Conservation (phyloP, 2,888 invertebrate genomes). For the Ichneumon xanthorius region DNA sequence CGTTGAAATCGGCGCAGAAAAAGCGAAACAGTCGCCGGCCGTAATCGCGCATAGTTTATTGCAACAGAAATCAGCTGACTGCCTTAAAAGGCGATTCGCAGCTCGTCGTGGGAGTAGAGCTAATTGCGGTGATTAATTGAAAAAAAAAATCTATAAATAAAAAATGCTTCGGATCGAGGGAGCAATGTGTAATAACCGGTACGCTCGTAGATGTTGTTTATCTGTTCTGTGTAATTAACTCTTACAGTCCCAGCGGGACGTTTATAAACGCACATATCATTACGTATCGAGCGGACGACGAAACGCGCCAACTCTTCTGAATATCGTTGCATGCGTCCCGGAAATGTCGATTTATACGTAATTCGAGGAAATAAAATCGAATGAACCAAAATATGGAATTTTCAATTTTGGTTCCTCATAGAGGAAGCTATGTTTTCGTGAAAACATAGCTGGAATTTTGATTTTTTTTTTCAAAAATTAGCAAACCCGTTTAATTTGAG, state of each 20-base stretch:
- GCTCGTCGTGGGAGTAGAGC: conserved; percentile 33
- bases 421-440: too few species aligned
- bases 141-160: neutral
- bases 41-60: conserved; percentile 33
- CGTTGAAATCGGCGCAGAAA: conserved; percentile 21
- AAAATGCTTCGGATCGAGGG: neutral
- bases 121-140: conserved; percentile 47
- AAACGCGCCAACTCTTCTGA: neutral
- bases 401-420: too few species aligned
- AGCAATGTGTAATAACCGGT: conserved; percentile 5
- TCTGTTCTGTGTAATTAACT: neutral
- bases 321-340: neutral
- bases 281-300: neutral
- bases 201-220: neutral
- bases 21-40: conserved; percentile 11
- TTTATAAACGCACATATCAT: neutral
- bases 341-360: neutral
- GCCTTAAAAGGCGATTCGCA: conserved; percentile 30
- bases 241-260: neutral
- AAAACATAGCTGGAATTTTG: too few species aligned
- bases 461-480: too few species aligned
- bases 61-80: neutral
- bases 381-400: neutral
- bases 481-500: too few species aligned
- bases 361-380: neutral